Evolutionary conservation across 2,888 invertebrate genomes (phyloP).

Genomic region (Drosophila aldrichi): DNA sequence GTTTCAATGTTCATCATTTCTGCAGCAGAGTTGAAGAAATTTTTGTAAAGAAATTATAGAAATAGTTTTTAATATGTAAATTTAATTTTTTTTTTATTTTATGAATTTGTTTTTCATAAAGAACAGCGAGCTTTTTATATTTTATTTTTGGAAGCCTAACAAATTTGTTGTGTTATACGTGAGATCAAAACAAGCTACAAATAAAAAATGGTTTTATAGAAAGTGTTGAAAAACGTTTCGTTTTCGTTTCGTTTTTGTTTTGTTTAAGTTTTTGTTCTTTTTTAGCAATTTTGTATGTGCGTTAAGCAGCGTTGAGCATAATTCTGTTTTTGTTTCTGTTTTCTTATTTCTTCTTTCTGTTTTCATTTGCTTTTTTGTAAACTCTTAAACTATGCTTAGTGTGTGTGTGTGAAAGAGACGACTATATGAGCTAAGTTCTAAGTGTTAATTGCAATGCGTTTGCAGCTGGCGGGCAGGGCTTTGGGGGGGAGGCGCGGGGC

Average conservation of each 20-base stretch:
- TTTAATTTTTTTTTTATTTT: background rate
- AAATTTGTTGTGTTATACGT: slow-evolving; percentile 61
- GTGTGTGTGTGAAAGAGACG: slow-evolving; percentile 53
- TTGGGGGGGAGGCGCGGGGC: background rate
- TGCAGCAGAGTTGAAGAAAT: slow-evolving; percentile 68
- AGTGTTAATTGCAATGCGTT: slow-evolving; percentile 47
- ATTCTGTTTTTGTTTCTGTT: slow-evolving; percentile 4
- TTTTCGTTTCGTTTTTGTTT: background rate
- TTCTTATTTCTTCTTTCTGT: slow-evolving; percentile 1
- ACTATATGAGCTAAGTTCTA: slow-evolving; percentile 42
- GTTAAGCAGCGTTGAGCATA: slow-evolving; percentile 58
- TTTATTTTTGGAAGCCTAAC: slow-evolving; percentile 56
- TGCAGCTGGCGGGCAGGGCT: slow-evolving; percentile 7
- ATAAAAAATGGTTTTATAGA: slow-evolving; percentile 27
- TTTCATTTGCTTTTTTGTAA: background rate
- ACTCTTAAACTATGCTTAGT: slow-evolving; percentile 21
- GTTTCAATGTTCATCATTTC: slow-evolving; percentile 77
- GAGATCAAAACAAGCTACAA: slow-evolving; percentile 75
- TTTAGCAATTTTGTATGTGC: slow-evolving; percentile 36
- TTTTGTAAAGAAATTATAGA: slow-evolving; percentile 27
- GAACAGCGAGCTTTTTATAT: slow-evolving; percentile 36
- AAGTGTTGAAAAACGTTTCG: slow-evolving; percentile 15
- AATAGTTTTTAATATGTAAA: slow-evolving; percentile 3
- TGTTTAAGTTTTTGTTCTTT: background rate
- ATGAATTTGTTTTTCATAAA: slow-evolving; percentile 1